Evolutionary conservation across 1,140 invertebrate species (phyloP), one percentile per base, ranked within the genome.

Genomic region (Euwallacea fornicatus): DNA sequence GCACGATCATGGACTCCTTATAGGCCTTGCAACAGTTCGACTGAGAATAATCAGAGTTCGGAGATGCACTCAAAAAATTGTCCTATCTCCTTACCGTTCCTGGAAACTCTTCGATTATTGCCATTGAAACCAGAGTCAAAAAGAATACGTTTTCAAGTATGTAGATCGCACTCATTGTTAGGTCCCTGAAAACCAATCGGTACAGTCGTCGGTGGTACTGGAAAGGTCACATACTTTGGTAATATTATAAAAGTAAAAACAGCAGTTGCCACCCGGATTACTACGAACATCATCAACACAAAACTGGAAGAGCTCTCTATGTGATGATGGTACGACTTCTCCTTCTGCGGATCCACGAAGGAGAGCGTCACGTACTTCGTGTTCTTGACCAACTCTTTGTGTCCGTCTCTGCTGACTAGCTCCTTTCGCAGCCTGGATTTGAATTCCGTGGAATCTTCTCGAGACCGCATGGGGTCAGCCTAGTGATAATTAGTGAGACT

Each of bases 371-470:
- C 82, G 73, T 88, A 85, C 21, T 85, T 88, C 3, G 89, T 89
- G 72, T 90, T 88, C 65, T 88, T 88, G 33, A 86, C 86, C 63
- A 93, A 78, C 76, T 91, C 89, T 90, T 86, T 89, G 79, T 91
- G 86, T 44, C 89, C 90, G 83, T 94, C 91, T 80, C 92, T 86
- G 76, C 89, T 92, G 66, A 94, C 89, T 16, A 96, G 85, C 79
- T 95, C 93, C 80, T 93, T 90, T 75, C 90, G 86, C 66, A 96
- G 84, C 69, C 91, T 83, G 73, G 87, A 84, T 77, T 90, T 89
- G 76, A 92, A 93, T 71, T 90, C 89, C 74, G 91, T 86, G 0
- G 88, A 87, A 73, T 88, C 88, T 75, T 90, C 85, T 63, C 86
- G 85, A 54, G 82, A 82, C 65, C 83, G 75, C 7, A 69, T 69